Evolutionary conservation across 2,797 vertebrate genomes (phyloP), one percentile per base, ranked within the genome.

Genomic region (Neostethus bicornis): DNA sequence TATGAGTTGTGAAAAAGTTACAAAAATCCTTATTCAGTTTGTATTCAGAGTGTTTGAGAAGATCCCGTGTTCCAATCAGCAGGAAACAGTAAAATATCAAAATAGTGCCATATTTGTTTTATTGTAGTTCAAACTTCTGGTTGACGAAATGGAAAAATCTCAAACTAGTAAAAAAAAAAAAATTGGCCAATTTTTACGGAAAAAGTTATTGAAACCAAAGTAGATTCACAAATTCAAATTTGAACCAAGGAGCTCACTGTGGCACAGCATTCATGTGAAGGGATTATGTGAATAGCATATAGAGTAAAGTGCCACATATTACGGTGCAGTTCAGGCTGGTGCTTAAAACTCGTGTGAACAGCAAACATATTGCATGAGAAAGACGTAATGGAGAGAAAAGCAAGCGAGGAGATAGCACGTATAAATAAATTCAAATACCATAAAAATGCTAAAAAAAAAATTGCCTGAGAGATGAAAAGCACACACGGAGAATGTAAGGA

Each of bases 341-440:
- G 58, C 66, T 76, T 66, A 73, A 82, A 64, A 70, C 41, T 53
- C 31, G 61, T 81, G 73, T 85, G 76, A 87, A 71, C 50, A 69
- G 63, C 52, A 75, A 77, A 82, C 80, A 57, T 69, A 73, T 59
- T 70, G 56, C 60, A 35, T 54, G 48, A 67, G 51, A 79, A 65
- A 66, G 50, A 75, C n/a, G n/a, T n/a, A n/a, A n/a, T 83, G 59
- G 51, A 65, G 52, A 53, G 62, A 72, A 44, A 44, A 4, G 52
- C 61, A 38, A 17, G 1, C 12, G 23, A 26, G 24, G 20, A 42
- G 49, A 65, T 5, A 58, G 50, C 7, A 48, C 2, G 62, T 76
- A 76, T 66, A 44, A 79, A 83, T 79, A 39, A 62, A 81, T 79
- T 76, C 66, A 70, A 73, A 70, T 25, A 39, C 16, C 63, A 28